Base-by-base conservation (phyloP, 1,140 invertebrate genomes). In the Pomacea maculata region DNA sequence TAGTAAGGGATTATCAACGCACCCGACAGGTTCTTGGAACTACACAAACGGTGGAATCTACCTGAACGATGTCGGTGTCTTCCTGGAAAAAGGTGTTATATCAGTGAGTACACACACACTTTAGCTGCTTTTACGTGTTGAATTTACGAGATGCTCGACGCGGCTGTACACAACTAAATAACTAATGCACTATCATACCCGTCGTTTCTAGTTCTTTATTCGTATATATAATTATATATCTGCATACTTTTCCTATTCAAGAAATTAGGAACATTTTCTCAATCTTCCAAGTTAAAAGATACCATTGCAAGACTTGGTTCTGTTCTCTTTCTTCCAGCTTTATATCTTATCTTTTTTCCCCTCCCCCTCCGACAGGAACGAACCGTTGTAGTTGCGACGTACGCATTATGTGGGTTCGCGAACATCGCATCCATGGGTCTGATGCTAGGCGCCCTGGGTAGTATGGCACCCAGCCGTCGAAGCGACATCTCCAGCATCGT, bases 321-420 rank as follows among this genome's bases (percentile, higher is more conserved):
- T 45, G 34, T 45, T 45, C 34, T 45, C 6, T 45, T 45, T 45
- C 34, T 45, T 45, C 34, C 34, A 45, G 34, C 34, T 45, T 45
- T 45, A 45, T 45, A 45, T 45, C 34, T 57, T 71, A 19, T 15
- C 67, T 61, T 68, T 73, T 81, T 45, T 45, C 6, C 34, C 6
- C 25, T 25, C 25, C 34, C 34, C 34, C 34, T 45, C 34, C 6
- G 57, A 52, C 83, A 96, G 95, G 88, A 91, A 9, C 92, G 96
- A 88, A 94, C 95, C 71, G 93, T 95, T 84, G 94, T 95, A 1
- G 96, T 99, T 61, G 95, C 97, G 0, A 99, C 98, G 0, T 99
- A 96, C 88, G 96, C 97, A 0, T 94, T 99, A n/a, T 99, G 97
- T 88, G 97, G 98, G 0, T 99, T 99, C 92, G 95, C 97, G 0